Evolutionary conservation across 2,888 invertebrate species (phyloP).

Genomic region (Diploptera punctata): DNA sequence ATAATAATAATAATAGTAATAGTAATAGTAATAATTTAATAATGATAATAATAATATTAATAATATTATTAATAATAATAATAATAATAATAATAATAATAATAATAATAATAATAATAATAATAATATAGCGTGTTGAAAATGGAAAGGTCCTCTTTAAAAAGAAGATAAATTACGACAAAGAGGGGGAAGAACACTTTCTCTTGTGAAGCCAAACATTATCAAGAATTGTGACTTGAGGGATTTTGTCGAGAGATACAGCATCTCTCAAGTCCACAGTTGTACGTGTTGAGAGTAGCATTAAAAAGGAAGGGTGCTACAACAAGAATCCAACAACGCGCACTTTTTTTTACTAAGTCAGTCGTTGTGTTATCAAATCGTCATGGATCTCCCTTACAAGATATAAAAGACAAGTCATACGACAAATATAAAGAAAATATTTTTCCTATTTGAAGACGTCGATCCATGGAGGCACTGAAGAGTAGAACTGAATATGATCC

Average conservation of each 20-base stretch:
- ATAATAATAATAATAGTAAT: no score
- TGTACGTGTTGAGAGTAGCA: background rate
- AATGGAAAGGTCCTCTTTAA: no score
- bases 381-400: background rate
- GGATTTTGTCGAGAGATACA: background rate
- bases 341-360: no score
- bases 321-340: background rate
- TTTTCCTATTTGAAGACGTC: background rate
- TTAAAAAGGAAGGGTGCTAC: background rate
- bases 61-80: no score
- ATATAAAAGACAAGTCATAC: background rate
- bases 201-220: background rate
- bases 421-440: background rate
- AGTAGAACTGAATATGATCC: no score
- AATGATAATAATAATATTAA: no score
- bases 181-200: background rate
- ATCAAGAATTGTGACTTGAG: background rate
- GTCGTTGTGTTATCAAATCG: background rate
- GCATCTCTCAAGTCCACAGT: background rate
- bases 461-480: background rate
- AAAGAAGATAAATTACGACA: no score
- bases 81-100: no score
- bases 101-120: no score
- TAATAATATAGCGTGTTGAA: no score
- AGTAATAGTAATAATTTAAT: no score